Evolutionary conservation across 2,888 invertebrate genomes (phyloP).

Genomic region (Acronicta alni): DNA sequence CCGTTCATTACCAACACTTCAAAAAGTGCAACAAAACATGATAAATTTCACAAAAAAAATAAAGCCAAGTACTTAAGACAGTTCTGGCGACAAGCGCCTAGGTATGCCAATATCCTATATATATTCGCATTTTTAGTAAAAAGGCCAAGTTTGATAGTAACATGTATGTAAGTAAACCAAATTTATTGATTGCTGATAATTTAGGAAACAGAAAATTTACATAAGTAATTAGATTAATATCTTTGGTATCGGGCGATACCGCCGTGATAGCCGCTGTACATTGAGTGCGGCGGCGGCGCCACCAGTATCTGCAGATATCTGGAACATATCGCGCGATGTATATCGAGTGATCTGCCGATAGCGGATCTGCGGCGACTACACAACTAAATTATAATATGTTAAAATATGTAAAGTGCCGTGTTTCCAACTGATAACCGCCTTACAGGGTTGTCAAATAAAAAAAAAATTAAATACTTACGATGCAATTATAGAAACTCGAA

Average conservation of each 20-base stretch:
- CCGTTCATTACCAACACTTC: slow-evolving; percentile 52
- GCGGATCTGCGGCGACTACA: slow-evolving; percentile 31
- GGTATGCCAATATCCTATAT: not conserved
- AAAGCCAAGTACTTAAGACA: slow-evolving; percentile 7
- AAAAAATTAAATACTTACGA: not conserved
- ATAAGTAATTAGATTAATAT: slow-evolving; percentile 39
- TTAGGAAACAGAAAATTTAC: slow-evolving; percentile 31
- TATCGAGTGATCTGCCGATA: slow-evolving; percentile 34
- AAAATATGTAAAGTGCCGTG: slow-evolving; percentile 39
- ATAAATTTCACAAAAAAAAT: slow-evolving; percentile 21
- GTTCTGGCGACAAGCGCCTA: not conserved
- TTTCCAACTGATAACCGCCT: slow-evolving; percentile 10
- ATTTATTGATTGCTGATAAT: slow-evolving; percentile 11
- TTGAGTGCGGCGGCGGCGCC: slow-evolving; percentile 37
- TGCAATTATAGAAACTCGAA: no score
- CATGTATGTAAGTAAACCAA: not conserved
- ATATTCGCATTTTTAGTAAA: not conserved
- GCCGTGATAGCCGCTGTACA: slow-evolving; percentile 22
- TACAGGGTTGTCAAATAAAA: not conserved
- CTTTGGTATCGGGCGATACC: slow-evolving; percentile 21
- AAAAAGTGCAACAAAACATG: slow-evolving; percentile 46
- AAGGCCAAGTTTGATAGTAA: not conserved
- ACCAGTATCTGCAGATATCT: slow-evolving; percentile 36
- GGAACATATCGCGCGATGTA: slow-evolving; percentile 50
- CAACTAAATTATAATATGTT: slow-evolving; percentile 39